phyloP scores from a whole-genome alignment of 2,113 vertebrate genomes.

The Salminus brasiliensis region DNA sequence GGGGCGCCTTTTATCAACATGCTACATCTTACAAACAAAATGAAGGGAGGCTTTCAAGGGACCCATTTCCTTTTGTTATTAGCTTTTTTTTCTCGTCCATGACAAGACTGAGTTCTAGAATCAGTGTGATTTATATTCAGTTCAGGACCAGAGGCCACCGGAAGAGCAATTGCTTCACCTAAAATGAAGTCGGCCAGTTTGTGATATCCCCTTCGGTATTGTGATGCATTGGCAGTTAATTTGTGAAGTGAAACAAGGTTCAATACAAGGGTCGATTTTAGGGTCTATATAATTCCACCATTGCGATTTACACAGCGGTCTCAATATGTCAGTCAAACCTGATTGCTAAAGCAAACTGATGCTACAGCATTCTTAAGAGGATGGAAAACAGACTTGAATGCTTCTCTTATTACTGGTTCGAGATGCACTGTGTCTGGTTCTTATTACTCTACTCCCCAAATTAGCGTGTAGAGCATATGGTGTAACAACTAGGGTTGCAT shows the following conservation, averaged over 20 bases:
- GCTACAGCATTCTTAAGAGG: not conserved
- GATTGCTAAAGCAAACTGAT: not conserved
- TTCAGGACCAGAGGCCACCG: not conserved
- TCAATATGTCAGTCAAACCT: slow-evolving; percentile 22
- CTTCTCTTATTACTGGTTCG: not conserved
- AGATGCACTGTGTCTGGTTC: not conserved
- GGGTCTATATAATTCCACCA: slow-evolving; percentile 22
- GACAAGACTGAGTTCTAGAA: slow-evolving; percentile 27
- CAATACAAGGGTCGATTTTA: not conserved
- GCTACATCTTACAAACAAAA: slow-evolving; percentile 1
- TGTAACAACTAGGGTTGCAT: too few relatives aligned
- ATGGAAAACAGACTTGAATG: not conserved
- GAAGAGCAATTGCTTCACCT: slow-evolving; percentile 31
- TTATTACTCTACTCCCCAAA: not conserved
- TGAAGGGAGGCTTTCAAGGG: slow-evolving; percentile 2
- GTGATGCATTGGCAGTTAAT: slow-evolving; percentile 35
- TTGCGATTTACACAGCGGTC: not conserved
- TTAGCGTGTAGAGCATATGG: not conserved
- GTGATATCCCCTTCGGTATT: slow-evolving; percentile 29
- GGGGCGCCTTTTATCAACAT: slow-evolving; percentile 25
- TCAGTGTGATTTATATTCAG: slow-evolving; percentile 38
- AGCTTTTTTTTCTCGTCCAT: slow-evolving; percentile 2
- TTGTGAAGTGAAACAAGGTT: slow-evolving; percentile 13
- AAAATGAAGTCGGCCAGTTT: slow-evolving; percentile 27
- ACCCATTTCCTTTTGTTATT: slow-evolving; percentile 22